Evolutionary conservation across 2,888 invertebrate species (phyloP), one percentile per base, ranked within the genome.

Genomic region (Drosophila stalkeri): DNA sequence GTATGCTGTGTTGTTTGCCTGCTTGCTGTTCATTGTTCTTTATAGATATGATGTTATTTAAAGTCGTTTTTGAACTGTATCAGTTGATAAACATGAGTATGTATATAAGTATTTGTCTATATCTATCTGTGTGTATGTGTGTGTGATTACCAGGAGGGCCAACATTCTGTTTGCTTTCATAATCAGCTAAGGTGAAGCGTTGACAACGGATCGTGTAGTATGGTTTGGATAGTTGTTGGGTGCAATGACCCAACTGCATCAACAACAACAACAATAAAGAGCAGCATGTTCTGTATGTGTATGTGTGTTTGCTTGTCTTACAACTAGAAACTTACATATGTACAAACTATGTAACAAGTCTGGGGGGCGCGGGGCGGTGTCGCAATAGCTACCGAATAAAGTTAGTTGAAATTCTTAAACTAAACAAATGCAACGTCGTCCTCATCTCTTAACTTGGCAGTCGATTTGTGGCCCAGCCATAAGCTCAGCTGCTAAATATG

Each of bases 381-480:
- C 76, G 72, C 82, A 67, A 73, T 52, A 78, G 68, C 76, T 70
- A 76, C 67, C 82, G 66, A 44, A 54, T 80, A 73, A 62, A 81
- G 79, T 82, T 80, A 71, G 72, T 86, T 67, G 55, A 72, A 70
- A 69, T 16, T 84, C 87, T 87, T 64, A 41, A 75, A 80, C 56
- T 82, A 87, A 85, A 87, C 78, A 89, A 86, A 89, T 89, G 85
- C 89, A 76, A 75, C 73, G 69, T 84, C 74, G 64, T 81, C 55
- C 55, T 68, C 79, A 23, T 73, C 63, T 69, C 61, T 61, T 89
- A 77, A 81, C 68, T 86, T 90, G 86, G 86, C 86, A 87, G 86
- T 87, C 89, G 81, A 86, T 83, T 79, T 82, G 77, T 88, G 90
- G 89, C 89, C 83, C 83, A 88, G 86, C 83, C 84, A 87, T 81